A percentile compares a stretch with the other conserved stretches of the same genome.
phyloP scores from a whole-genome alignment of 2,113 vertebrate genomes.

The Urocynchramus pylzowi region DNA sequence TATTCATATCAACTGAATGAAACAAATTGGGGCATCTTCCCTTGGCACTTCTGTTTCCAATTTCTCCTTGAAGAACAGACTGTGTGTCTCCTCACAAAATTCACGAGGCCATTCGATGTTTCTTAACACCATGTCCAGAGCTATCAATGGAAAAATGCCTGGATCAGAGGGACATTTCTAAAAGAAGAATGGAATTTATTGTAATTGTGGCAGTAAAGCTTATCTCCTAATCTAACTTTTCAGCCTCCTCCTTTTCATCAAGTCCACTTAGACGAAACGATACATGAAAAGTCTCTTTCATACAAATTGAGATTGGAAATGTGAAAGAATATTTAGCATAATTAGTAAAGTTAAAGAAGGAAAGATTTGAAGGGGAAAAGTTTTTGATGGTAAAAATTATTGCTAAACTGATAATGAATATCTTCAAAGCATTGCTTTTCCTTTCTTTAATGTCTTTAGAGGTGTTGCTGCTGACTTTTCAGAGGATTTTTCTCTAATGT shows the following conservation, averaged over 20 bases:
- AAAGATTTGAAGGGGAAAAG: not conserved
- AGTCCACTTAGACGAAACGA: not conserved
- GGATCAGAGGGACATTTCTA: not conserved
- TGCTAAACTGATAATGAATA: not conserved
- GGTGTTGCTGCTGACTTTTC: not conserved
- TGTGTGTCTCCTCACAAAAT: not conserved
- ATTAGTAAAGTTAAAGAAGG: not conserved
- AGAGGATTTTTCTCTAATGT: not conserved
- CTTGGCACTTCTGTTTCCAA: not conserved
- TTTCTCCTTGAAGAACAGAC: not conserved
- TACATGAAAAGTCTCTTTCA: not conserved
- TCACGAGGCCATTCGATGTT: not conserved
- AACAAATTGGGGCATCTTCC: not conserved
- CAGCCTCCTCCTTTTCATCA: constrained; percentile 4
- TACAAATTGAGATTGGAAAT: not conserved
- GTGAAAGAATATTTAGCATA: not conserved
- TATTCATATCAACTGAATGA: not conserved
- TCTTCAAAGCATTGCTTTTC: not conserved
- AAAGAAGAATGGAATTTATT: constrained; percentile 17
- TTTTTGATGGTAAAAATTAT: not conserved
- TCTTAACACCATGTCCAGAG: not conserved
- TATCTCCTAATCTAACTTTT: constrained; percentile 17
- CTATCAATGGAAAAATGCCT: not conserved
- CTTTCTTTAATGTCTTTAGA: not conserved
- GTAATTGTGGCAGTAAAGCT: not conserved